phyloP scores from a whole-genome alignment of 2,113 vertebrate species.

The Chaetodon auriga region DNA sequence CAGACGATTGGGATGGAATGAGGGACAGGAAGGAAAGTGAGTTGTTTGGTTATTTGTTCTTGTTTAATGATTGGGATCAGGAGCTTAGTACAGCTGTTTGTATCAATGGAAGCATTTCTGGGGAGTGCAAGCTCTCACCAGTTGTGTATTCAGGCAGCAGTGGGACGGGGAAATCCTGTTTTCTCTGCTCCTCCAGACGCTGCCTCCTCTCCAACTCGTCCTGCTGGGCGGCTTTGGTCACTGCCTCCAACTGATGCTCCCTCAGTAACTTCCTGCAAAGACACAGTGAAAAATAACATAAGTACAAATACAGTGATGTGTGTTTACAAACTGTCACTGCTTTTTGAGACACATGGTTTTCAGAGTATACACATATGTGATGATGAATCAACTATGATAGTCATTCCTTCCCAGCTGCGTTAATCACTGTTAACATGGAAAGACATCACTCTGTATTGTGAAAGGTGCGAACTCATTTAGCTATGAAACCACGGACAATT shows the following conservation, averaged over 20 bases:
- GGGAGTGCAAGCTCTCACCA: constrained; percentile 57
- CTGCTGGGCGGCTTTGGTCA: constrained; percentile 95
- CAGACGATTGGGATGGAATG: background rate
- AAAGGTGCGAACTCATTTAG: background rate
- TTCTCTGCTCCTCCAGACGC: constrained; percentile 91
- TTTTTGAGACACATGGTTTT: constrained; percentile 1
- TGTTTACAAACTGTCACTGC: background rate
- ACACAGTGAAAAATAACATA: background rate
- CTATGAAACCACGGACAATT: background rate
- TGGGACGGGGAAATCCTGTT: constrained; percentile 86
- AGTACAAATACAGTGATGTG: background rate
- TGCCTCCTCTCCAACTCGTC: constrained; percentile 93
- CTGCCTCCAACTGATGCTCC: constrained; percentile 94
- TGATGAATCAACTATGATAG: background rate
- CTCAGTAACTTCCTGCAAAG: constrained; percentile 91
- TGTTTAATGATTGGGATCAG: background rate
- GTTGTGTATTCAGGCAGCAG: constrained; percentile 75
- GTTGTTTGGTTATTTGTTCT: no score
- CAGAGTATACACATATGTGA: background rate
- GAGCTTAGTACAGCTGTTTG: background rate
- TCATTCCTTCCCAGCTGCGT: background rate
- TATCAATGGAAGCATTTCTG: background rate
- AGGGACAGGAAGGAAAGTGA: no score
- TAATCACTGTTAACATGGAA: background rate
- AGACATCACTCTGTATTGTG: background rate